Conservation (phyloP, 2,113 vertebrate species). For the Laterallus jamaicensis region DNA sequence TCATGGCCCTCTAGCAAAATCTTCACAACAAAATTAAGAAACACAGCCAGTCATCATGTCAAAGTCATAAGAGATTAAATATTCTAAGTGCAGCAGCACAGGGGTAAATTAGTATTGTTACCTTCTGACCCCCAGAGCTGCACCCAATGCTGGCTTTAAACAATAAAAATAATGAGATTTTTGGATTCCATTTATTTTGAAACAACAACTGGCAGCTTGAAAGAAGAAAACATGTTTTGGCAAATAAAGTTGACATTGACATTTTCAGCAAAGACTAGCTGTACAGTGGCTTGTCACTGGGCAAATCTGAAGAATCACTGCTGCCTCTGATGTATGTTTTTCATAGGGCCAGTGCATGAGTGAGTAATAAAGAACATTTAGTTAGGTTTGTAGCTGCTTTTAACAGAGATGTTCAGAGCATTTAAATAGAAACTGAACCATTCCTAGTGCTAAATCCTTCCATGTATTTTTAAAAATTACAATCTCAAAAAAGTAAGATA, state of each 20-base stretch:
- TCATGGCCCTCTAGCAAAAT: slow-evolving; percentile 36
- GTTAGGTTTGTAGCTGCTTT: slow-evolving; percentile 34
- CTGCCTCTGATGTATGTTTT: slow-evolving; percentile 30
- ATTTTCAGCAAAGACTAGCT: slow-evolving; percentile 64
- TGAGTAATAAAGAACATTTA: slow-evolving; percentile 43
- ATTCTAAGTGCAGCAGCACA: slow-evolving; percentile 57
- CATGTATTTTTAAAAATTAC: neutral
- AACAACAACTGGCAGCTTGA: slow-evolving; percentile 65
- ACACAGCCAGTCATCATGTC: slow-evolving; percentile 50
- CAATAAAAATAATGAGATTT: slow-evolving; percentile 74
- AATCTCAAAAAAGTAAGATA: neutral
- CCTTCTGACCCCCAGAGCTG: slow-evolving; percentile 56
- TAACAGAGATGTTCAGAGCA: slow-evolving; percentile 30
- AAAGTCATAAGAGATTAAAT: slow-evolving; percentile 62
- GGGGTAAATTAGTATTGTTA: slow-evolving; percentile 61
- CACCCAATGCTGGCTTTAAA: slow-evolving; percentile 52
- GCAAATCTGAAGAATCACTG: slow-evolving; percentile 29
- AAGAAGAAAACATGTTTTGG: slow-evolving; percentile 61
- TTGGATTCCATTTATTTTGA: slow-evolving; percentile 63
- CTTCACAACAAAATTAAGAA: slow-evolving; percentile 53
- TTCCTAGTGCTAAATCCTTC: slow-evolving; percentile 9
- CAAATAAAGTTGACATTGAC: slow-evolving; percentile 68
- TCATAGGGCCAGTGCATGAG: neutral
- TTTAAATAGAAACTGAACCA: slow-evolving; percentile 52
- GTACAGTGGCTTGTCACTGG: slow-evolving; percentile 30